Base-by-base conservation (phyloP, 2,113 vertebrate genomes). In the Ceyx cyanopectus region DNA sequence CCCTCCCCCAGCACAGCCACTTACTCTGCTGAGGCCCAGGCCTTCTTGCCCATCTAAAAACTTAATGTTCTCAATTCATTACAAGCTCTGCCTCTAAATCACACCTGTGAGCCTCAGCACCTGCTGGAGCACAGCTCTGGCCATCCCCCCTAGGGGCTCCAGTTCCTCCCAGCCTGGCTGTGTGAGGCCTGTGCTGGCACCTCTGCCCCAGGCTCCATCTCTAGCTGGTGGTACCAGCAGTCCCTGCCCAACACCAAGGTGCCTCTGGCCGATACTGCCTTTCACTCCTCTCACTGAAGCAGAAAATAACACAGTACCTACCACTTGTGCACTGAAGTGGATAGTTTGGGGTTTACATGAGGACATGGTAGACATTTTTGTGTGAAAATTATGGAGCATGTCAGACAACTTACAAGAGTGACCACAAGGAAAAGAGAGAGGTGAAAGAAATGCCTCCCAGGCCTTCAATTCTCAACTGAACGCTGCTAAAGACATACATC, bases 391-490 rank as follows among this genome's bases (percentile, higher is more conserved):
- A 70, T 0, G 5, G 11, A 65, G 8, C 58, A 18, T 4, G 3
- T 21, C n/a, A 69, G 26, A 7, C 68, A 83, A 29, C 27, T 77
- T 20, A 61, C 12, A 60, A 60, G 10, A 48, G 10, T 6, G 14
- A 23, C 46, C 23, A 5, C 7, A 21, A 0, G 4, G 17, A 67
- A 81, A 45, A 53, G 7, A 24, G 10, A 61, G 5, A 60, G 2
- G 4, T 41, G 32, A 30, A 82, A 58, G 4, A 73, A 62, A 67
- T 2, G 2, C 27, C 26, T 48, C 65, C 0, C 0, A 32, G 1
- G 48, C 17, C 41, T 43, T n/a, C 14, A 20, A 1, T n/a, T 70
- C 56, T 60, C 65, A 81, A 0, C 21, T 10, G 9, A 34, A 30
- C 13, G 4, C 46, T 32, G 12, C 82, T 37, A 88, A 62, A 85